Evolutionary conservation across 2,797 vertebrate species (phyloP).

Genomic region (Hydrocynus forskahlii): DNA sequence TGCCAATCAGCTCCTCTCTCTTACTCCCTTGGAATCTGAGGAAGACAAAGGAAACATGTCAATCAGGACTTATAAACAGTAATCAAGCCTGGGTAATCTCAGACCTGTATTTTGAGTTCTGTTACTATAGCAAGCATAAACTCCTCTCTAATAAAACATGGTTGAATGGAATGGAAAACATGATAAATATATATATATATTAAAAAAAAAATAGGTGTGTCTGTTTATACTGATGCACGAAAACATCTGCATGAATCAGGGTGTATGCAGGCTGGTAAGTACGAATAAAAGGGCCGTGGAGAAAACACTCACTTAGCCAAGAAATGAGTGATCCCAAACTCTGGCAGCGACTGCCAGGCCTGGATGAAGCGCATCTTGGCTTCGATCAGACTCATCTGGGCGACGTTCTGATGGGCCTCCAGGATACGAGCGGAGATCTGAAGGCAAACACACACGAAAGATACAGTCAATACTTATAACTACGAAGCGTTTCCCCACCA

Average conservation of each 20-base stretch:
- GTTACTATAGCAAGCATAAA: neutral
- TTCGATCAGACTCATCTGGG: constrained; percentile 98
- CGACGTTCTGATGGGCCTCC: constrained; percentile 98
- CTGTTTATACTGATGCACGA: neutral
- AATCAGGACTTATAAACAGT: neutral
- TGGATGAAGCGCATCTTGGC: constrained; percentile 99
- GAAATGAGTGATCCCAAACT: constrained; percentile 98
- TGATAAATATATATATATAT: neutral
- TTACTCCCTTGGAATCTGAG: constrained; percentile 94
- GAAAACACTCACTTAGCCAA: constrained; percentile 87
- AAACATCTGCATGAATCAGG: constrained; percentile 8
- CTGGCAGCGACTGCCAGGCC: constrained; percentile 96
- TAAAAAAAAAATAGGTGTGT: constrained; percentile 2
- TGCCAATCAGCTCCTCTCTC: constrained; percentile 95
- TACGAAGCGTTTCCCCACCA: neutral
- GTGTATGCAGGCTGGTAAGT: constrained; percentile 7
- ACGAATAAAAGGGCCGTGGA: neutral
- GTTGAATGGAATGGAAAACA: neutral
- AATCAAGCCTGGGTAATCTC: neutral
- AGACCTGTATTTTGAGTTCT: neutral
- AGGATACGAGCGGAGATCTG: constrained; percentile 96
- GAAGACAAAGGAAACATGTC: neutral
- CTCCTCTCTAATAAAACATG: neutral
- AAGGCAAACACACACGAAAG: constrained; percentile 40
- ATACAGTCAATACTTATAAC: constrained; percentile 13